A percentile compares a stretch with the other conserved stretches of the same genome.
Evolutionary conservation across 2,113 vertebrate genomes (phyloP).

Genomic region (Hypanus sabinus): DNA sequence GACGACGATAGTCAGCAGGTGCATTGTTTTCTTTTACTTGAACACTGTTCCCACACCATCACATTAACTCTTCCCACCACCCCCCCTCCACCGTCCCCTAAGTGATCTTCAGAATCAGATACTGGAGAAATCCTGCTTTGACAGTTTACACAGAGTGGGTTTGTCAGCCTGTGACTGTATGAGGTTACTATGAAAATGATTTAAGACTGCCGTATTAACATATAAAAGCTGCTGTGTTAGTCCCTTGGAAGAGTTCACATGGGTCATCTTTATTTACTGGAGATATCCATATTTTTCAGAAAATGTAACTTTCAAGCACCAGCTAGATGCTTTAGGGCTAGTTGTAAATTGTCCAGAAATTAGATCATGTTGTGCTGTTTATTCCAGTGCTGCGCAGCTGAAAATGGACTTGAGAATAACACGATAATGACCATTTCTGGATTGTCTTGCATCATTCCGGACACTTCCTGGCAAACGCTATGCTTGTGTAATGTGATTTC

Average conservation of each 20-base stretch:
- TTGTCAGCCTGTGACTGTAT: background rate
- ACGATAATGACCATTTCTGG: too few relatives aligned
- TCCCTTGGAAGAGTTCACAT: background rate
- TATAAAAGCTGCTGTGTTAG: background rate
- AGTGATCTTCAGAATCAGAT: background rate
- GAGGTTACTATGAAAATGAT: background rate
- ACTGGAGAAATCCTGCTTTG: conserved; percentile 12
- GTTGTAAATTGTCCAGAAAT: background rate
- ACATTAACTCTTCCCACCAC: too few relatives aligned
- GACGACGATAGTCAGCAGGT: conserved; percentile 19
- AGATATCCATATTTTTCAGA: background rate
- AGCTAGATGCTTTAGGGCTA: background rate
- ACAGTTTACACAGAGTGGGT: background rate
- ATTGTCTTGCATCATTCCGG: too few relatives aligned
- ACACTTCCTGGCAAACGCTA: too few relatives aligned
- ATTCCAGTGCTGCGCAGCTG: background rate
- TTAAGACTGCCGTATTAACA: background rate
- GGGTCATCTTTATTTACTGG: background rate
- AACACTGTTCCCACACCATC: background rate
- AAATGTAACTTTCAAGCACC: background rate
- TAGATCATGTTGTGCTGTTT: background rate
- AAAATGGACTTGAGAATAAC: too few relatives aligned
- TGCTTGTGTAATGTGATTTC: too few relatives aligned
- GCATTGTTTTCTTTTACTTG: background rate
- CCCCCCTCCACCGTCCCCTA: too few relatives aligned